Evolutionary conservation across 2,113 vertebrate species (phyloP), one percentile per base, ranked within the genome.

Genomic region (Trochalopteron elliotii): DNA sequence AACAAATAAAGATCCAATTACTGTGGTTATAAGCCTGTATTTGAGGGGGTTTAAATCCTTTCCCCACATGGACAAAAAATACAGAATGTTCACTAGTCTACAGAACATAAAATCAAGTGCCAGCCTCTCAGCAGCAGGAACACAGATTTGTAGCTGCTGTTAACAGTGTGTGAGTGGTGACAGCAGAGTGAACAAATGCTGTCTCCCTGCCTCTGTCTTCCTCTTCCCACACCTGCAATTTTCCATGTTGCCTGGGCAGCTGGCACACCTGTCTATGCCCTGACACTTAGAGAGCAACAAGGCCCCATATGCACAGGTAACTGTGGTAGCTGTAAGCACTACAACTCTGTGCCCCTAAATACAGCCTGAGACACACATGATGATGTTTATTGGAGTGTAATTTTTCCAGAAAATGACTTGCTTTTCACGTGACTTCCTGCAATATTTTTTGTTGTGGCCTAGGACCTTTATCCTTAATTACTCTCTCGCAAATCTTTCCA

Each of bases 111-210:
- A 74, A 20, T 10, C 37, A 81, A 72, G 70, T 31, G 42, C 35
- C 14, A 49, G 31, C 37, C n/a, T 69, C 52, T 82, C 59, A 74
- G 74, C 86, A 81, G 59, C 49, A 71, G 68, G 10, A 59, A 55
- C 19, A n/a, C 31, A 75, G 23, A 33, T 61, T 40, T 71, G 42
- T 2, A 79, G 76, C 47, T 86, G 76, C 57, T 83, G 67, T 21
- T 80, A 59, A 37, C 44, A 28, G 10, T 0, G 0, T 20, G 35
- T 0, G 0, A 75, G 39, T 7, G 56, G 63, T 23, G 20, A 59
- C 37, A 44, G 49, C 0, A 0, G 55, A 68, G 30, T 15, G 37
- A 80, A 87, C 39, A 81, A 20, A 13, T 2, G 28, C 7, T 18
- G 5, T 25, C 52, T 65, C 39, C 28, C 8, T 25, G 49, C 35